These are phyloP conservation scores for Phengaris arion DNA, from an alignment of 2,888 invertebrate genomes.

Conservation along the genomic window DNA sequence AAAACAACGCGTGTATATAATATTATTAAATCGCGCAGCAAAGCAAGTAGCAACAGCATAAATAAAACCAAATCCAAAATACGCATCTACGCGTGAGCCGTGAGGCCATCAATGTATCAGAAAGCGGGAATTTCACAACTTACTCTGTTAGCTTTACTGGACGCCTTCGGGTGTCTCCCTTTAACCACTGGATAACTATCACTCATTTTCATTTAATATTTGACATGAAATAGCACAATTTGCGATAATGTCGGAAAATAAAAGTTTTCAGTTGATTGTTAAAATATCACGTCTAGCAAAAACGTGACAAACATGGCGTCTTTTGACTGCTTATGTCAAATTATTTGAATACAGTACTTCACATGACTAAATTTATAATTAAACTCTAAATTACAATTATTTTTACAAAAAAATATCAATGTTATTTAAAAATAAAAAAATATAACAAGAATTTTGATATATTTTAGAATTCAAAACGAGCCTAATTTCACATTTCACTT, in stretches of 20 bases:
- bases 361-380: slow-evolving; percentile 11
- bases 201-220: slow-evolving; percentile 53
- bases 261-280: slow-evolving; percentile 48
- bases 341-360: slow-evolving; percentile 30
- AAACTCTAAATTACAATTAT: slow-evolving; percentile 8
- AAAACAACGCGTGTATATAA: neutral
- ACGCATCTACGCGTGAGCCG: slow-evolving; percentile 61
- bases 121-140: slow-evolving; percentile 66
- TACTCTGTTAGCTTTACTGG: slow-evolving; percentile 56
- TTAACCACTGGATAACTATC: slow-evolving; percentile 51
- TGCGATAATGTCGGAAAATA: slow-evolving; percentile 40
- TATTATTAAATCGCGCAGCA: slow-evolving; percentile 37
- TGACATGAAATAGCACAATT: slow-evolving; percentile 27
- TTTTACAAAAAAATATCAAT: neutral
- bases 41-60: slow-evolving; percentile 36
- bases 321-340: slow-evolving; percentile 51
- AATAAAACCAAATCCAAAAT: slow-evolving; percentile 44
- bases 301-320: slow-evolving; percentile 78
- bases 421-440: neutral
- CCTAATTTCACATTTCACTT: neutral
- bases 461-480: neutral
- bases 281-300: slow-evolving; percentile 63
- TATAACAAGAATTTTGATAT: neutral
- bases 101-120: slow-evolving; percentile 52
- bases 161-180: slow-evolving; percentile 54